Evolutionary conservation across 2,888 invertebrate species (phyloP), one percentile per base, ranked within the genome.

Genomic region (Apoda limacodes): DNA sequence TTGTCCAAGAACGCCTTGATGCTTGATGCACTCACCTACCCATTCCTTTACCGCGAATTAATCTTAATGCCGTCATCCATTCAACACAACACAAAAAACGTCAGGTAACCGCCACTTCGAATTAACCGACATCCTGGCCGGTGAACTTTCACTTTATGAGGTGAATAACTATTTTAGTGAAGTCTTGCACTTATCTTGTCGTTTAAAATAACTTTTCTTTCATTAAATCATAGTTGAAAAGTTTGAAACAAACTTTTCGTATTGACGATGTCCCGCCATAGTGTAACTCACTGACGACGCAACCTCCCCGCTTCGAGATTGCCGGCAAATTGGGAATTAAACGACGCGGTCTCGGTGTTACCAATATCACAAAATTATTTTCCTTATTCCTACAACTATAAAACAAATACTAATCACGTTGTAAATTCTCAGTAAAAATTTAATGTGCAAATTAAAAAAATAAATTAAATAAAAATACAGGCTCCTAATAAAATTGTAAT

Each of bases 101-200:
- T 64, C 80, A 80, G 80, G 80, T 80, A 80, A 76, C 76, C 69
- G 75, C 74, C 78, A 76, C 80, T 80, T 80, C 70, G 71, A 80
- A 80, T 69, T 74, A 76, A 80, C 80, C 67, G 78, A 75, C 78
- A 80, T 78, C 70, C 65, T 75, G 67, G 64, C 66, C 65, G 61
- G 61, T 66, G 55, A 66, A 68, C 64, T 72, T 68, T 68, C 67
- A 74, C 72, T 60, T 52, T 44, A 41, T 48, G 37, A 41, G 42
- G 48, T 54, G 50, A 58, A 44, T 45, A 40, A 25, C 30, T 46
- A 34, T 36, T 28, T 32, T 30, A 45, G 37, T 41, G 49, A 53
- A 61, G 62, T 59, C 49, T 44, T 43, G 35, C 40, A 49, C 30
- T 38, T 37, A 54, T 35, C 39, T 17, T 46, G 29, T 48, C 40